Percentiles rank a stretch among this genome's conserved stretches.
phyloP scores from a whole-genome alignment of 1,140 invertebrate genomes.

The Druon quercuslanigerum region DNA sequence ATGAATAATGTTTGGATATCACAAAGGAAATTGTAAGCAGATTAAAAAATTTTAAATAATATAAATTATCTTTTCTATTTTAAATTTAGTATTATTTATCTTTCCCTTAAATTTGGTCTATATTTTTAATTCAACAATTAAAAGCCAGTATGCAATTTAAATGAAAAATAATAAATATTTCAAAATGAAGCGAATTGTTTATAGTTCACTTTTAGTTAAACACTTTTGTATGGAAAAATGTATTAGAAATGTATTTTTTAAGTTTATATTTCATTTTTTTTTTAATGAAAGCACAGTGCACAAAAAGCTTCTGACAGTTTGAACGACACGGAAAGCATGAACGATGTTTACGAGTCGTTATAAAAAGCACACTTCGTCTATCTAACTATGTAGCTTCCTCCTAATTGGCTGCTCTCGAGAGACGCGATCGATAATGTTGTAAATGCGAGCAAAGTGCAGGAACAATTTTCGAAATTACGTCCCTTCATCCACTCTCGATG shows the following conservation, averaged over 20 bases:
- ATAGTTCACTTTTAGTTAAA: no score
- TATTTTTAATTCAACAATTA: no score
- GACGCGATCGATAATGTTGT: not conserved
- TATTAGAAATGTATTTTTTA: slow-evolving; percentile 13
- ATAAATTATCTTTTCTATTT: no score
- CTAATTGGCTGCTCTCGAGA: slow-evolving; percentile 12
- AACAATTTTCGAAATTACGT: slow-evolving; percentile 24
- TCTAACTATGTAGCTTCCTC: not conserved
- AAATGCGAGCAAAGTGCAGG: slow-evolving; percentile 17
- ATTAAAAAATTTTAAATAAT: no score
- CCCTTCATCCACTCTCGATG: not conserved
- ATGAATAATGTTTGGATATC: no score
- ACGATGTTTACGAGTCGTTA: slow-evolving; percentile 24
- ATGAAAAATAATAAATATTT: no score
- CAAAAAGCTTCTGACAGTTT: slow-evolving; percentile 8
- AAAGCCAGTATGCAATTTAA: no score
- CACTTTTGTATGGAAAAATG: no score
- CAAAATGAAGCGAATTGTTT: no score
- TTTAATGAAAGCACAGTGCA: not conserved
- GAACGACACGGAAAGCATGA: slow-evolving; percentile 16
- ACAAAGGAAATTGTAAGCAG: no score
- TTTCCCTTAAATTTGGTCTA: no score
- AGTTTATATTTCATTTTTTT: slow-evolving; percentile 3
- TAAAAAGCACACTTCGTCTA: not conserved
- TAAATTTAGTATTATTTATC: no score